Conservation (phyloP, 2,888 invertebrate genomes). For the Argyresthia albistria region DNA sequence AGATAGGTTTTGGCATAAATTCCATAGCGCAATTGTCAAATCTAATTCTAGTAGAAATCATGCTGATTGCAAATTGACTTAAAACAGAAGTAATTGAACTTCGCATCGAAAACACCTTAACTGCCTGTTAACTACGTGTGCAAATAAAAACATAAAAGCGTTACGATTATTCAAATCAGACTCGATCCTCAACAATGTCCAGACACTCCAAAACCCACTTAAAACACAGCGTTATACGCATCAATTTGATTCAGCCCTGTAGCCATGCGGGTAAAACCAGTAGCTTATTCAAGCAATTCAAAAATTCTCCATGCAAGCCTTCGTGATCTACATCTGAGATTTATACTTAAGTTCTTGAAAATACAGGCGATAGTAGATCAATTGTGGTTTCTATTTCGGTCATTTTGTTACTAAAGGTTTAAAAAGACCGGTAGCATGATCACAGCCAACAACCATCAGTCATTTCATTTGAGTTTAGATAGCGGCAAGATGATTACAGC, state of each 20-base stretch:
- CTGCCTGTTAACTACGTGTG: too few relatives aligned
- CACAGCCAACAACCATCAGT: slow-evolving; percentile 58
- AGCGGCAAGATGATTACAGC: slow-evolving; percentile 46
- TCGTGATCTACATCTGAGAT: not conserved
- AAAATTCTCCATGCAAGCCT: slow-evolving; percentile 4
- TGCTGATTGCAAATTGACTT: too few relatives aligned
- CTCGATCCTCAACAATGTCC: too few relatives aligned
- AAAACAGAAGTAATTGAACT: too few relatives aligned
- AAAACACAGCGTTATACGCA: not conserved
- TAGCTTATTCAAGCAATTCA: slow-evolving; percentile 12
- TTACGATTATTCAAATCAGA: too few relatives aligned
- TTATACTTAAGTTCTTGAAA: not conserved
- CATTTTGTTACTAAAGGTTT: slow-evolving; percentile 17
- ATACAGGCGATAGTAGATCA: slow-evolving; percentile 20
- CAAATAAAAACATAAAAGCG: too few relatives aligned
- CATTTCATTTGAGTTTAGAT: slow-evolving; percentile 45
- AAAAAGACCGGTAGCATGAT: slow-evolving; percentile 55
- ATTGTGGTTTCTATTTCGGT: slow-evolving; percentile 14
- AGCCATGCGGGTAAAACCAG: slow-evolving; percentile 17
- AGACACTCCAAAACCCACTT: too few relatives aligned
- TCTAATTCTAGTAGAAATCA: too few relatives aligned
- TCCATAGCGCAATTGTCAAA: too few relatives aligned
- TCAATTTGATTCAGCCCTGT: not conserved
- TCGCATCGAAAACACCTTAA: too few relatives aligned
- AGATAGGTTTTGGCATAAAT: too few relatives aligned